Percentiles rank a stretch among this genome's conserved stretches.
Evolutionary conservation across 2,888 invertebrate genomes (phyloP).

Genomic region (Suillia variegata): DNA sequence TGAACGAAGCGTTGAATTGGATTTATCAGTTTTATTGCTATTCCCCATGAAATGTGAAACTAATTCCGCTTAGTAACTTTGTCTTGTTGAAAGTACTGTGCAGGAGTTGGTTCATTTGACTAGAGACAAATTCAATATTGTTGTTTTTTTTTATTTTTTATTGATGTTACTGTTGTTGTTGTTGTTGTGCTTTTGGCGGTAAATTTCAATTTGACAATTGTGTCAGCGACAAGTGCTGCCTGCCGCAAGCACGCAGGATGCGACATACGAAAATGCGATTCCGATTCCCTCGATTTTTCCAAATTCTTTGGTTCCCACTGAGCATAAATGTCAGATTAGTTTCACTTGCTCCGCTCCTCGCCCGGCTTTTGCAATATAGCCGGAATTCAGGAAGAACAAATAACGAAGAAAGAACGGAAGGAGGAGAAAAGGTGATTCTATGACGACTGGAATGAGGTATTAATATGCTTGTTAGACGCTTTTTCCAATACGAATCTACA

Average conservation of each 20-base stretch:
- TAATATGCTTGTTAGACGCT: not conserved
- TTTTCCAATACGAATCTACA: not conserved
- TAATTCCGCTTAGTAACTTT: too few relatives aligned
- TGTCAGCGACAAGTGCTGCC: not conserved
- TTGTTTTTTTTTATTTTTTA: too few relatives aligned
- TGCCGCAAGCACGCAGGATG: not conserved
- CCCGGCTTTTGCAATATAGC: not conserved
- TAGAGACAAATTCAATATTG: not conserved
- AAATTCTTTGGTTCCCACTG: too few relatives aligned
- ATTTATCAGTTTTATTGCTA: too few relatives aligned
- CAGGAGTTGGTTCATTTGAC: too few relatives aligned
- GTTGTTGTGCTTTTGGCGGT: not conserved
- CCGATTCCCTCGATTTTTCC: too few relatives aligned
- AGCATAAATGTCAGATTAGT: conserved; percentile 1
- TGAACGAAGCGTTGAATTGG: too few relatives aligned
- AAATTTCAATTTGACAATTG: conserved; percentile 3
- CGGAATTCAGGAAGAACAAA: too few relatives aligned
- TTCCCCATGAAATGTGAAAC: too few relatives aligned
- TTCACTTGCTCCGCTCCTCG: not conserved
- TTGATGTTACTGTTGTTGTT: too few relatives aligned
- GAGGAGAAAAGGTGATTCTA: not conserved
- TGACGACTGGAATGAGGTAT: not conserved
- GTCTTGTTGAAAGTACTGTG: too few relatives aligned
- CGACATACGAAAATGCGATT: conserved; percentile 1
- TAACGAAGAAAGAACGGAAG: too few relatives aligned